Evolutionary conservation across 2,113 vertebrate genomes (phyloP), one percentile per base, ranked within the genome.

Genomic region (Bufo gargarizans): DNA sequence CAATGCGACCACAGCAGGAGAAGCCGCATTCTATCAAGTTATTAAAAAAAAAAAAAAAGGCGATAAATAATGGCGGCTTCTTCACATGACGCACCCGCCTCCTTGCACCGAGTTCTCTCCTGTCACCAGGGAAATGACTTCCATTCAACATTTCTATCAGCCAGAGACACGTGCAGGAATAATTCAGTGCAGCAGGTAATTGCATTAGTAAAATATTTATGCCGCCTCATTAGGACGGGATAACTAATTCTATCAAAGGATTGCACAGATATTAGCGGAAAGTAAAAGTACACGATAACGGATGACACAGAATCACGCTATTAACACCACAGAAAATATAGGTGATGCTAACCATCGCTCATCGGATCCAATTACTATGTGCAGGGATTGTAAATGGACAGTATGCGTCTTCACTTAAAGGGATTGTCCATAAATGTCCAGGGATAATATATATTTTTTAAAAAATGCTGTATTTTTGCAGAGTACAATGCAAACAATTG

Each of bases 171-270:
- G 58, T 80, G 91, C 84, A 84, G 89, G 90, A 93, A 92, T 92
- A 89, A 91, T 91, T 93, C 91, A 82, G 93, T 82, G 59, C 87
- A 92, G 91, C 90, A 91, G 89, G 91, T 92, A 95, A 94, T 91
- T 90, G 91, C 74, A 90, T 89, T 91, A 89, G 86, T 93, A 89
- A 94, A 95, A 93, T 93, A 95, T 94, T 95, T 93, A 93, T 92
- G 89, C 69, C 80, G 87, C 85, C 80, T 90, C 91, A 91, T 94
- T 94, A 91, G 56, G 89, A 72, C 84, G 91, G 92, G 91, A 78
- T 85, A 90, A 67, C 90, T 49, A 33, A 59, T 92, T 93, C 91
- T 90, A 91, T 84, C 90, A 89, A 76, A 90, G 88, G 78, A 88
- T 88, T 90, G 85, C 90, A 82, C 85, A 79, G 72, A 77, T 63